Evolutionary conservation across 1,140 invertebrate genomes (phyloP), one percentile per base, ranked within the genome.

Genomic region (Zeugodacus cucurbitae): DNA sequence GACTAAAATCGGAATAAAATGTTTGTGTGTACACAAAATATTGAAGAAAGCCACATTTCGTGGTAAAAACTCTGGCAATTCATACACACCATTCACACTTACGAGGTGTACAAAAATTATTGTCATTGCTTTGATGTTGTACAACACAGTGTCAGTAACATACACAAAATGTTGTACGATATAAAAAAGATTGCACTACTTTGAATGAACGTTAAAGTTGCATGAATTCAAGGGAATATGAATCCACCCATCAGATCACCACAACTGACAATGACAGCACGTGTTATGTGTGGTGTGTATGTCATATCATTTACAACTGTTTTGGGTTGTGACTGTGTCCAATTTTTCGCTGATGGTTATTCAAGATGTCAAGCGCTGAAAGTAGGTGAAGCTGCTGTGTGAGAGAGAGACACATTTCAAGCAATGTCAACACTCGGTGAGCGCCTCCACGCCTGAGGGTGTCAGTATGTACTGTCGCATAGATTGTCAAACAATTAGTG

Each of bases 321-420:
- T 4, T 10, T 29, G 37, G 67, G 74, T 54, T 17, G 41, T 82
- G 34, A 1, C 17, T 17, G 41, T 82, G 34, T 3, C 17, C 74
- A 48, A 22, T 26, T 26, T 48, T 44, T 37, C 26, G 74, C 2
- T 74, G 67, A 37, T 74, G 34, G 4, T 1, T 22, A 22, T 17
- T 29, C 74, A 82, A 82, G 22, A 44, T 82, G 41, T 22, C 41
- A 82, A 82, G 74, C 74, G 74, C 44, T 54, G 74, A 82, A 48
- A 82, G 74, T 82, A 48, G 74, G 74, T 54, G 74, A 82, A 82
- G 74, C 22, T 82, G 74, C n/a, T n/a, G n/a, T n/a, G n/a, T n/a
- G n/a, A 48, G 41, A 26, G 41, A 26, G 41, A 82, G 74, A 82
- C 6, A 48, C 26, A 29, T 82, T 82, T 82, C 14, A 82, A 48